Evolutionary conservation across 2,888 invertebrate genomes (phyloP).

Genomic region (Meteorus cinctellus): DNA sequence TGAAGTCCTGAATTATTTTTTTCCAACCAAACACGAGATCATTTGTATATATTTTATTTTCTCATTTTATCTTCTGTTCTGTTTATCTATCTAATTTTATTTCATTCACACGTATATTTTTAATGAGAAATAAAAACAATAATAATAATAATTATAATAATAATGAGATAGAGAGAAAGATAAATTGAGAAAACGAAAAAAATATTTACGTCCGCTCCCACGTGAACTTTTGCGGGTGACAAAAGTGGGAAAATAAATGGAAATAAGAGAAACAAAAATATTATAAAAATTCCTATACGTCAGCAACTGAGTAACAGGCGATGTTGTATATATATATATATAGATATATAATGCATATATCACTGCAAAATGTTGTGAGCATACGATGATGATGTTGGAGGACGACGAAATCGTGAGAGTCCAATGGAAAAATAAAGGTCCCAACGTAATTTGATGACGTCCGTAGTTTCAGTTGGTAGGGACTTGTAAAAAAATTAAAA

Average conservation of each 20-base stretch:
- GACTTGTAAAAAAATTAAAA: conserved; percentile 26
- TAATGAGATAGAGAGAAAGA: too few relatives aligned
- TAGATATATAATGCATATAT: neutral
- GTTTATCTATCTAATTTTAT: neutral
- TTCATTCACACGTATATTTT: neutral
- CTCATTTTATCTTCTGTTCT: neutral
- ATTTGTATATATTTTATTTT: neutral
- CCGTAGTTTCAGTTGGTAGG: conserved; percentile 35
- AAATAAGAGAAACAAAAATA: conserved; percentile 24
- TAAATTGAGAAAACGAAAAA: conserved; percentile 6
- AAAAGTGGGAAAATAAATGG: conserved; percentile 17
- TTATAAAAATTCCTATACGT: conserved; percentile 43
- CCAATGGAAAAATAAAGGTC: conserved; percentile 54
- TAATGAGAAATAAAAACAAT: neutral
- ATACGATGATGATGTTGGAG: conserved; percentile 36
- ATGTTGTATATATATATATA: neutral
- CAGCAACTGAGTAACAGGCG: conserved; percentile 35
- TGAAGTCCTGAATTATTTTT: conserved; percentile 31
- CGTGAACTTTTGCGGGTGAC: conserved; percentile 33
- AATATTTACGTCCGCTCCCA: conserved; percentile 35
- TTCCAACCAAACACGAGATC: too few relatives aligned
- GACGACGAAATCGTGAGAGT: conserved; percentile 58
- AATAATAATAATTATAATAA: neutral
- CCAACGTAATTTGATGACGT: conserved; percentile 52
- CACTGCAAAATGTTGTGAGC: conserved; percentile 23